Percentiles rank a stretch among this genome's conserved stretches.
phyloP scores from a whole-genome alignment of 2,888 invertebrate species.

The Mystacides longicornis region DNA sequence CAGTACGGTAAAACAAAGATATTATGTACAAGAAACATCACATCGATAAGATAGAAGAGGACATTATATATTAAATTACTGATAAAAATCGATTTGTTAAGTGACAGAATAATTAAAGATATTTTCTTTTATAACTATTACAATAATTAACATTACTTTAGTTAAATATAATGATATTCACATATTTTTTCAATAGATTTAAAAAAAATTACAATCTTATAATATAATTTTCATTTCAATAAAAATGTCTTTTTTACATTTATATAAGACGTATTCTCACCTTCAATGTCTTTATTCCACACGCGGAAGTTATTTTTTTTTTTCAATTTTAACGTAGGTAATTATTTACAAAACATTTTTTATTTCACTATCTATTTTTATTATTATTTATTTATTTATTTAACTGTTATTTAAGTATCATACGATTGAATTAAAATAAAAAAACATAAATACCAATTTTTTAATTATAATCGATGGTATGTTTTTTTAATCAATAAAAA shows the following conservation, averaged over 20 bases:
- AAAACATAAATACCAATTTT: not conserved
- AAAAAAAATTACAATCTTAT: not conserved
- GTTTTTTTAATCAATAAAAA: too few species aligned
- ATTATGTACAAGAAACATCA: too few species aligned
- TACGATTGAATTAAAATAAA: not conserved
- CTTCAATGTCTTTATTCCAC: not conserved
- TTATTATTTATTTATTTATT: too few species aligned
- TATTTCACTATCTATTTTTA: not conserved
- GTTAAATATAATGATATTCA: not conserved
- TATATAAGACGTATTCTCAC: not conserved
- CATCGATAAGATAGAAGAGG: not conserved
- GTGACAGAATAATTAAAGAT: not conserved
- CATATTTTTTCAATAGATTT: not conserved
- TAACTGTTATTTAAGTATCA: not conserved
- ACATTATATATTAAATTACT: not conserved
- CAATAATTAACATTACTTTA: not conserved
- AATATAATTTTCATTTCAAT: not conserved
- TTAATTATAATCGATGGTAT: not conserved
- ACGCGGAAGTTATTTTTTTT: not conserved
- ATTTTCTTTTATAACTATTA: not conserved
- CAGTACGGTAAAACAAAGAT: too few species aligned
- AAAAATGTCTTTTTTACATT: not conserved
- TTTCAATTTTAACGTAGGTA: not conserved
- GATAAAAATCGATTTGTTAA: not conserved
- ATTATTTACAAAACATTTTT: not conserved